Base-by-base conservation (phyloP, 2,797 vertebrate species). In the Loris lydekkerianus region DNA sequence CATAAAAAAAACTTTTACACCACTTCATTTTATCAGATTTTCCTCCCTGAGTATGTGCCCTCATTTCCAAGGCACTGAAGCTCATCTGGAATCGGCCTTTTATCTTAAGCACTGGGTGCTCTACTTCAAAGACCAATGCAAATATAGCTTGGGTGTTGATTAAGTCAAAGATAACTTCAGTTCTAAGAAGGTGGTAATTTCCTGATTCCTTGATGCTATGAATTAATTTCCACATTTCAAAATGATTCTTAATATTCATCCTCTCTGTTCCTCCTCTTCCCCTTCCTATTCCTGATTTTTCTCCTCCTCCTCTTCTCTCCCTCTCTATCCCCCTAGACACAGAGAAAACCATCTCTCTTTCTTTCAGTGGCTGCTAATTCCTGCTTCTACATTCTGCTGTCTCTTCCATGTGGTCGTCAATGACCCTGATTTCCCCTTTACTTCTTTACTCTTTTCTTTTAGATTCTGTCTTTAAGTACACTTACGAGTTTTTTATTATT, bases 401-500 rank as follows among this genome's bases (percentile, higher is more conserved):
- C 56, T 70, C n/a, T 69, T 43, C 46, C 81, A 25, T 72, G 58
- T 80, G 34, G 14, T 13, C 61, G 85, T 89, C 82, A 58, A 27
- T 25, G 15, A 7, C 31, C 29, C 49, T 58, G 37, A 65, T 37
- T 56, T 84, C 60, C n/a, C 77, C 67, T 3, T 78, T 89, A 37
- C 7, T 90, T 83, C 46, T 77, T 95, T 31, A 89, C 25, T 21
- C 2, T 89, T 75, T 73, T 65, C 65, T 85, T 72, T 85, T 81
- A 43, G 72, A 85, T 81, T 96, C 29, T 69, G 31, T 83, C 65
- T 49, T 49, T 84, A 89, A 84, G 20, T 81, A 90, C 0, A 84
- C 2, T 56, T 53, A 15, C 15, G 14, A 53, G 49, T 53, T 23
- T 91, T 81, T 89, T 70, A 49, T 72, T 67, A 67, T 90, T 75